phyloP scores from a whole-genome alignment of 2,113 vertebrate genomes.

The Megaceryle torquata region DNA sequence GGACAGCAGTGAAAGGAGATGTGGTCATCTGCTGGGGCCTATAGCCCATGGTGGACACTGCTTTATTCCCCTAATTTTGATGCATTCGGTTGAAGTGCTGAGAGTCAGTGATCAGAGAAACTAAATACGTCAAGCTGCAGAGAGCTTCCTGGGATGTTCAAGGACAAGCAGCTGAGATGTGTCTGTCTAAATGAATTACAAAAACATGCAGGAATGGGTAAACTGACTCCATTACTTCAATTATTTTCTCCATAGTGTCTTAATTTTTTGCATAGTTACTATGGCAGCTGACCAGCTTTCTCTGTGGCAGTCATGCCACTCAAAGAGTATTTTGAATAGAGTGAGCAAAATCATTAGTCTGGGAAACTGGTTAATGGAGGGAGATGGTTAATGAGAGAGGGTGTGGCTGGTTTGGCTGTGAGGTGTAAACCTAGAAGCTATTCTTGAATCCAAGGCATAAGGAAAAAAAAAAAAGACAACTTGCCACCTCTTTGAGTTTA shows the following conservation, averaged over 20 bases:
- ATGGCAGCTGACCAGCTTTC: background rate
- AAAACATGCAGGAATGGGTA: background rate
- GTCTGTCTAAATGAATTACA: slow-evolving; percentile 19
- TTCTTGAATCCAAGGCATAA: background rate
- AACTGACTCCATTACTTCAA: background rate
- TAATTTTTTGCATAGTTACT: background rate
- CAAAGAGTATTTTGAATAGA: background rate
- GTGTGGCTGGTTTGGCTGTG: background rate
- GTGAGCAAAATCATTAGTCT: background rate
- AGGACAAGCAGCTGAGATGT: background rate
- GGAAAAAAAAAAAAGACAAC: background rate
- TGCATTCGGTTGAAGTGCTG: background rate
- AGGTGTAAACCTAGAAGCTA: background rate
- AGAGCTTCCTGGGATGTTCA: background rate
- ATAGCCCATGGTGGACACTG: background rate
- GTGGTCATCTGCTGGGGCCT: background rate
- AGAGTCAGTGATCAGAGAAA: background rate
- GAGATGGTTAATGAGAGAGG: background rate
- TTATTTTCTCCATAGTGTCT: background rate
- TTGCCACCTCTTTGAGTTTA: background rate
- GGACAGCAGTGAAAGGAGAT: background rate
- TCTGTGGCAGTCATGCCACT: background rate
- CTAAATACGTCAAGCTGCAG: background rate
- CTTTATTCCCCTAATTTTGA: background rate
- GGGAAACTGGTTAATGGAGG: background rate